Conservation (phyloP, 1,140 invertebrate genomes). For the Teleogryllus occipitalis region DNA sequence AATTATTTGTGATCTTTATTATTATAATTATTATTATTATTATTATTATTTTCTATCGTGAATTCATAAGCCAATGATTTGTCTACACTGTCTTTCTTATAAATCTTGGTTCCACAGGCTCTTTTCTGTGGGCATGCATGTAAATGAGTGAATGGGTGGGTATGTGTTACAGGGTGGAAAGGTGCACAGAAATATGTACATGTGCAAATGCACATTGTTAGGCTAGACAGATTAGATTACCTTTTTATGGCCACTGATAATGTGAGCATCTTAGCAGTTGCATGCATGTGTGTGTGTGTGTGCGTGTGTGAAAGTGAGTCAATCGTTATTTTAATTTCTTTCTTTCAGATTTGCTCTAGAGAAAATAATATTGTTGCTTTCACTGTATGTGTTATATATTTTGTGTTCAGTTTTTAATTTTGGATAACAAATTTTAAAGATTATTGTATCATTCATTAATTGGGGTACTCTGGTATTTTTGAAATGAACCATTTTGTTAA, state of each 20-base stretch:
- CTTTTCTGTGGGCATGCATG: background rate
- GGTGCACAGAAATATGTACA: background rate
- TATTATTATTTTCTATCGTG: background rate
- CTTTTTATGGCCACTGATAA: background rate
- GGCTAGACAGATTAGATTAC: background rate
- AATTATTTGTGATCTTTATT: constrained; percentile 19
- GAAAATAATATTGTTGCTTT: no score
- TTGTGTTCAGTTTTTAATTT: no score
- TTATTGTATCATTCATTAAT: no score
- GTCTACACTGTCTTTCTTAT: background rate
- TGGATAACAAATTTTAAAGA: no score
- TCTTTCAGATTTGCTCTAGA: no score
- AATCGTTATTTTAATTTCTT: background rate
- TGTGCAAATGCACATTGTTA: background rate
- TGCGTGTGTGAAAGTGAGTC: background rate
- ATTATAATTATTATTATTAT: background rate
- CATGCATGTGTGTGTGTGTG: background rate
- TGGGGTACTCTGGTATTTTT: no score
- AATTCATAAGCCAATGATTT: background rate
- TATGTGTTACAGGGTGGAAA: background rate
- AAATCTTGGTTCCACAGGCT: background rate
- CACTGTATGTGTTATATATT: no score
- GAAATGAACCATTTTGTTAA: no score
- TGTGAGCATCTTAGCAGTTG: background rate
- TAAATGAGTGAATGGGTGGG: background rate